Evolutionary conservation across 2,113 vertebrate species (phyloP), one percentile per base, ranked within the genome.

Genomic region (Siniperca knerii): DNA sequence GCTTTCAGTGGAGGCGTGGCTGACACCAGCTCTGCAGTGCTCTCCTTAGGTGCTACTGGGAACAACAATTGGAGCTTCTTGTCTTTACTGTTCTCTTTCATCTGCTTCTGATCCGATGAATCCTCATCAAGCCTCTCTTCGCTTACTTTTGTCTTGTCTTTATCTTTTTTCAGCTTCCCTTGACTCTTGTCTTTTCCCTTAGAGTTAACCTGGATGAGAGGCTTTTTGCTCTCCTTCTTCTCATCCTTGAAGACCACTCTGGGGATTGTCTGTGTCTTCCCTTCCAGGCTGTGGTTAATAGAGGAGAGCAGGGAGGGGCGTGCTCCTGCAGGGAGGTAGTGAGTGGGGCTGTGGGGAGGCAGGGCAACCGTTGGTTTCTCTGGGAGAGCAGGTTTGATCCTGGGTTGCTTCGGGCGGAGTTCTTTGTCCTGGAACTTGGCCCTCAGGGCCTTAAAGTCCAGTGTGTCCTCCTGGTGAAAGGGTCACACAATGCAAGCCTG

Each of bases 231-330:
- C 6, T 91, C 89, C 79, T 93, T 93, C 69, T 88, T 94, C 2
- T 94, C 91, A 1, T 95, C 92, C 83, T 93, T 95, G 80, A 96
- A 96, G 82, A 96, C 78, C 81, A 96, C 95, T 68, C 92, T 93
- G 69, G 95, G 96, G 33, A 76, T 71, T 0, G 61, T 0, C 0
- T 4, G 0, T 0, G 71, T 74, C 4, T 88, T 93, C 11, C 70
- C 54, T 0, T 94, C 90, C 20, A 93, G 64, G 33, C 57, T 69
- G 12, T 93, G 92, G 82, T 85, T 94, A 57, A 95, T 93, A 64
- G 93, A 87, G 72, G 88, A 84, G 64, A 96, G 89, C 66, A 95
- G 86, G 71, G 93, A 93, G 50, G 93, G 87, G 6, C 93, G 92
- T 0, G 93, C 92, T 23, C 94, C 94, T 7, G 92, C 69, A 0